Conservation (phyloP, 2,888 invertebrate genomes). For the Formica aserva region DNA sequence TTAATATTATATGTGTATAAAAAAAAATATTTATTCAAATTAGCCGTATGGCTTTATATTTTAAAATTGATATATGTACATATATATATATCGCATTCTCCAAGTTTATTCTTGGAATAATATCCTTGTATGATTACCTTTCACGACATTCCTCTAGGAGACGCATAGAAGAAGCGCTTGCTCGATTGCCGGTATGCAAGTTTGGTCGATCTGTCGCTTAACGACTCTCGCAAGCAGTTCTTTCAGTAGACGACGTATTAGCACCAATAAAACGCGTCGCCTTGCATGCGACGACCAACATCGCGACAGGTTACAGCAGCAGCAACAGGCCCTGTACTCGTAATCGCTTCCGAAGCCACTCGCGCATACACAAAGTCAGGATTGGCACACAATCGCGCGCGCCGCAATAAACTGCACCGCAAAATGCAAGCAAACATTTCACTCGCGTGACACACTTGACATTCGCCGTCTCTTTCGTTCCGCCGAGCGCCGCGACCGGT, state of each 20-base stretch:
- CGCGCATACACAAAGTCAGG: slow-evolving; percentile 44
- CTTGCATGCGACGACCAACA: slow-evolving; percentile 34
- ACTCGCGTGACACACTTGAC: slow-evolving; percentile 70
- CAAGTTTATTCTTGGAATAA: slow-evolving; percentile 21
- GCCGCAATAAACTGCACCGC: slow-evolving; percentile 57
- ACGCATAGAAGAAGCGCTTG: not conserved
- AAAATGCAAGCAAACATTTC: slow-evolving; percentile 60
- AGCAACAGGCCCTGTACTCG: not conserved
- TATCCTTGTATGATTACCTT: slow-evolving; percentile 4
- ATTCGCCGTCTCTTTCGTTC: slow-evolving; percentile 59
- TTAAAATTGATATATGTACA: not conserved
- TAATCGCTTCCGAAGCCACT: slow-evolving; percentile 59
- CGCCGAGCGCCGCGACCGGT: not conserved
- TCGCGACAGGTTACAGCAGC: slow-evolving; percentile 16
- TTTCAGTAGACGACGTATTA: slow-evolving; percentile 62
- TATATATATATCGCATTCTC: not conserved
- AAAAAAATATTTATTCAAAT: not conserved
- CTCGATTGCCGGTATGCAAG: slow-evolving; percentile 45
- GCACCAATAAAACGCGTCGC: slow-evolving; percentile 64
- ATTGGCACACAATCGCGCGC: slow-evolving; percentile 62
- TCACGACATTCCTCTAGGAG: slow-evolving; percentile 5
- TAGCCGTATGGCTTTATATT: not conserved
- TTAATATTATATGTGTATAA: not conserved
- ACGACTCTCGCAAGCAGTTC: slow-evolving; percentile 37
- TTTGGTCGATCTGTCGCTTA: slow-evolving; percentile 53